Evolutionary conservation across 2,797 vertebrate genomes (phyloP), one percentile per base, ranked within the genome.

Genomic region (Hypotaenidia okinawae): DNA sequence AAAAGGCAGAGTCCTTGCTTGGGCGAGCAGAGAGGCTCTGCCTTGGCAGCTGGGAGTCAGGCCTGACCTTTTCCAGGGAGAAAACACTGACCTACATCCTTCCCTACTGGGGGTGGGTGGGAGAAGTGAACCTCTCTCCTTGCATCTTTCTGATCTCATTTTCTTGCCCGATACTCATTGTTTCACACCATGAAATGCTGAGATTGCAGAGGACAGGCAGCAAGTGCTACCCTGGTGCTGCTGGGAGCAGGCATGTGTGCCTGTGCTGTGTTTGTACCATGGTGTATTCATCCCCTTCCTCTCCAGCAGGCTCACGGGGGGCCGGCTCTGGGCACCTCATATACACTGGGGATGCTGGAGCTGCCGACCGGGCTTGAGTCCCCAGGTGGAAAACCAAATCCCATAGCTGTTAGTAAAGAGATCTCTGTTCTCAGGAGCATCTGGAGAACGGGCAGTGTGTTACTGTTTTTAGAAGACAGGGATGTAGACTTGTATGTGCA

Each of bases 1-100:
- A 98, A 98, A 98, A 98, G 98, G 97, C 98, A 98, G 97, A 97
- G 94, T 67, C 92, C 62, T 97, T 95, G 94, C 97, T 96, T 94
- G 97, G 97, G 97, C 35, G 87, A 97, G 94, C 96, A 55, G 72
- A 72, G 95, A 94, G 87, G 73, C 87, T 97, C 94, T 96, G 94
- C 96, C 96, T 97, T 98, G 98, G 98, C 98, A 98, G 93, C 95
- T n/a, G 15, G n/a, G 10, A 63, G 80, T 77, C 78, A 89, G 91
- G 93, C 93, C 94, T 96, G 96, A 95, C 95, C 96, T 94, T 95
- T 94, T 97, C 91, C 96, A 95, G 95, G 81, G 95, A 92, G 91
- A 97, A 93, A 97, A 83, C 75, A 80, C 84, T 97, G 96, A 95
- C 91, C 93, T 63, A 82, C 80, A 74, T 93, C 97, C 96, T 95